A percentile compares a stretch with the other conserved stretches of the same genome.
These are phyloP conservation scores for Diprion similis DNA, from an alignment of 1,140 invertebrate species.

Conservation along the genomic window DNA sequence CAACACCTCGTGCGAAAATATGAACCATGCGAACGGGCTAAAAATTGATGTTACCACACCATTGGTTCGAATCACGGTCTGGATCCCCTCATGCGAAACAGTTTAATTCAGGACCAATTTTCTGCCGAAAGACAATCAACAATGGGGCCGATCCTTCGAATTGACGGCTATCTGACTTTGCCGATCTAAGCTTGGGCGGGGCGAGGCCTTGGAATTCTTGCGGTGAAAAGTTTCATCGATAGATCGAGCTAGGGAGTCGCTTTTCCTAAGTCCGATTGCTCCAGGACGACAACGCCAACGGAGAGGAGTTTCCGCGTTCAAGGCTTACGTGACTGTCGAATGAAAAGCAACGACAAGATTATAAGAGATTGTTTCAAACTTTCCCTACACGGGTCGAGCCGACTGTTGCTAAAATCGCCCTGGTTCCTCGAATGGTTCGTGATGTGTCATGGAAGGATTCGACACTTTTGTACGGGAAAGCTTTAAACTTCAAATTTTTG, in stretches of 20 bases:
- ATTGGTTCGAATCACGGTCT: background rate
- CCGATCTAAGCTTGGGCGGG: background rate
- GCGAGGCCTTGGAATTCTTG: background rate
- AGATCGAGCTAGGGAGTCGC: background rate
- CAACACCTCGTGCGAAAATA: no score
- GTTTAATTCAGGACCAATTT: background rate
- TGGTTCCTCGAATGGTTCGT: no score
- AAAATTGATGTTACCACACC: background rate
- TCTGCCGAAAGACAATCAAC: background rate
- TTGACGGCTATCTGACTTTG: background rate
- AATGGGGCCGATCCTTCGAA: background rate
- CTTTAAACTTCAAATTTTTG: no score
- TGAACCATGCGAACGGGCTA: background rate
- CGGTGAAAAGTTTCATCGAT: conserved; percentile 5
- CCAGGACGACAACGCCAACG: background rate
- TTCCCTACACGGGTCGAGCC: background rate
- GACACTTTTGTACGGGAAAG: no score
- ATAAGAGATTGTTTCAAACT: background rate
- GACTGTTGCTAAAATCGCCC: background rate
- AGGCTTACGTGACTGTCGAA: background rate
- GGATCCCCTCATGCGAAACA: background rate
- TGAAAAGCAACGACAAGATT: conserved; percentile 2
- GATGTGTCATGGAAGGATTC: no score
- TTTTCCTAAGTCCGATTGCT: background rate
- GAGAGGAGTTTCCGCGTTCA: background rate